Percentiles rank a stretch among this genome's conserved stretches.
Evolutionary conservation across 2,888 invertebrate species (phyloP).

Genomic region (Augiades crinisus): DNA sequence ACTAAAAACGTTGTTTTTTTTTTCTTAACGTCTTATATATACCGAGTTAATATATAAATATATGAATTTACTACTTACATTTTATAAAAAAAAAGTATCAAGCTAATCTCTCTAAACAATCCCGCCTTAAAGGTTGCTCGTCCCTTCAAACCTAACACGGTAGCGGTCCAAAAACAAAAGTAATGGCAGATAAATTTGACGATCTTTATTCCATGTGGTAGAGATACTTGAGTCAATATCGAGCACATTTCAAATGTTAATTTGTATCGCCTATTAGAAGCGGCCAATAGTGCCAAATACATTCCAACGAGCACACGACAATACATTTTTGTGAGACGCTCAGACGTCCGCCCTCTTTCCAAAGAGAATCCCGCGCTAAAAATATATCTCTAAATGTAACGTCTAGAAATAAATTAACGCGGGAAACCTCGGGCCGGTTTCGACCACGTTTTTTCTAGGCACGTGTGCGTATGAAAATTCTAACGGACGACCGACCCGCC

Average conservation of each 20-base stretch:
- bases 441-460: constrained; percentile 42
- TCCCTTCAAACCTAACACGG: too few relatives aligned
- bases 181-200: too few relatives aligned
- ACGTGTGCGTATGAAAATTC: constrained; percentile 42
- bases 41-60: too few relatives aligned
- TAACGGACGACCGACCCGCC: constrained; percentile 38
- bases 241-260: not conserved
- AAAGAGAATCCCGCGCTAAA: constrained; percentile 43
- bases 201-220: too few relatives aligned
- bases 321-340: constrained; percentile 19
- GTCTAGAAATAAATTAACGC: constrained; percentile 61
- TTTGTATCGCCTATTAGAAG: constrained; percentile 3
- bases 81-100: too few relatives aligned
- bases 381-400: constrained; percentile 60
- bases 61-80: too few relatives aligned
- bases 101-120: too few relatives aligned
- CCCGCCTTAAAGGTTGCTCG: too few relatives aligned
- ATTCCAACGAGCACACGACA: constrained; percentile 19
- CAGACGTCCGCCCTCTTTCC: constrained; percentile 35
- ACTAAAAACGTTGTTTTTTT: too few relatives aligned
- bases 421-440: constrained; percentile 43
- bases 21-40: too few relatives aligned
- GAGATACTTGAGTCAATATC: too few relatives aligned
- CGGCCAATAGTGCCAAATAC: constrained; percentile 18
- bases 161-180: too few relatives aligned